Conservation (phyloP, 2,888 invertebrate genomes). For the Watsonalla cultraria region DNA sequence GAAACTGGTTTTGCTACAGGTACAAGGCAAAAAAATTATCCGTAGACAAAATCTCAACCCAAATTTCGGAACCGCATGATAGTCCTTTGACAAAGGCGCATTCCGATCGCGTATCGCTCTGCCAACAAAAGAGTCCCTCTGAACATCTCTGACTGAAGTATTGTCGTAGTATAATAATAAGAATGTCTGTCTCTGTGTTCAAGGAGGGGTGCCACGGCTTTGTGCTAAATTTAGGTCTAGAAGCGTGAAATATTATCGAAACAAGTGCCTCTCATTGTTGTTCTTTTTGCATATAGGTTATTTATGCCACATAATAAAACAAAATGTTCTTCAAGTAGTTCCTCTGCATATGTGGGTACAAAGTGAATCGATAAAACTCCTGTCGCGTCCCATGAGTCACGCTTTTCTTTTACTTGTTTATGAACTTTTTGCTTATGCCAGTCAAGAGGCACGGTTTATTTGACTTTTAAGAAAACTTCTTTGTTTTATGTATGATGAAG, state of each 20-base stretch:
- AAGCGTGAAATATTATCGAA: conserved; percentile 3
- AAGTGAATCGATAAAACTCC: conserved; percentile 46
- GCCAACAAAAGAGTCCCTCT: conserved; percentile 27
- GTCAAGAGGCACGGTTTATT: conserved; percentile 8
- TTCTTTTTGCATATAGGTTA: neutral
- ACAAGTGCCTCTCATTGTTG: neutral
- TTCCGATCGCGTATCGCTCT: conserved; percentile 51
- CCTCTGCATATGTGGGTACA: conserved; percentile 4
- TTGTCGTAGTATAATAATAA: conserved; percentile 19
- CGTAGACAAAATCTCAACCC: conserved; percentile 61
- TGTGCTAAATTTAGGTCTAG: conserved; percentile 8
- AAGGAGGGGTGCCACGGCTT: conserved; percentile 5
- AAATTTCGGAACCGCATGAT: conserved; percentile 54
- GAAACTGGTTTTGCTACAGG: conserved; percentile 71
- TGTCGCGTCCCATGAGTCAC: conserved; percentile 51
- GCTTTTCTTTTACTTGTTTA: conserved; percentile 32
- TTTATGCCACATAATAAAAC: too few relatives aligned
- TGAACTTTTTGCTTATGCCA: conserved; percentile 6
- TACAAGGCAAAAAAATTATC: conserved; percentile 68
- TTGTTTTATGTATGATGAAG: conserved; percentile 22
- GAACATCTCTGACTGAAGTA: conserved; percentile 21
- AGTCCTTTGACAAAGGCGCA: conserved; percentile 60
- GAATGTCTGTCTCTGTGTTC: conserved; percentile 8
- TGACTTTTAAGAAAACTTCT: conserved; percentile 20
- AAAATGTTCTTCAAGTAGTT: too few relatives aligned